phyloP scores from a whole-genome alignment of 2,797 vertebrate genomes.

The Microctenopoma steveboyesi region DNA sequence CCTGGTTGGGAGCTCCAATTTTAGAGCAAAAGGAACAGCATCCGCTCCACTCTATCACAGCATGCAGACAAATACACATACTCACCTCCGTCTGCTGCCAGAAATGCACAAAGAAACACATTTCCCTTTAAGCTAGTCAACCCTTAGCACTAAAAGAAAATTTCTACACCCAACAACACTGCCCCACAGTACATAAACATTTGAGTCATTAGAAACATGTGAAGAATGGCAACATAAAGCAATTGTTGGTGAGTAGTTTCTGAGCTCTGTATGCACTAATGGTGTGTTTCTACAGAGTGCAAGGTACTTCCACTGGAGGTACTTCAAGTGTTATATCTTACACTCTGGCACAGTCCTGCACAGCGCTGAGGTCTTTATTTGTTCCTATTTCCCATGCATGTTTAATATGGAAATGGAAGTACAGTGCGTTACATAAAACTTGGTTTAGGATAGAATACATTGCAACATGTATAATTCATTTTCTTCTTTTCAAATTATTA shows the following conservation, averaged over 20 bases:
- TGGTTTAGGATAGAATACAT: background rate
- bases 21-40: slow-evolving; percentile 49
- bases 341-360: background rate
- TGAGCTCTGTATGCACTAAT: too few relatives aligned
- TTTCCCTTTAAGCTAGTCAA: slow-evolving; percentile 42
- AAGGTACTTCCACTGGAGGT: too few relatives aligned
- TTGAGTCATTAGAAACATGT: too few relatives aligned
- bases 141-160: slow-evolving; percentile 10
- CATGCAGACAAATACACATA: slow-evolving; percentile 35
- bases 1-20: slow-evolving; percentile 49
- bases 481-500: too few relatives aligned
- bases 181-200: too few relatives aligned
- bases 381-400: background rate
- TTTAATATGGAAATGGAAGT: background rate
- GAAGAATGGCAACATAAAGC: too few relatives aligned
- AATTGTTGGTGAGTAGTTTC: too few relatives aligned
- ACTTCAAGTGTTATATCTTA: too few relatives aligned
- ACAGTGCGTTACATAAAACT: background rate
- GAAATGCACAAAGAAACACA: slow-evolving; percentile 45
- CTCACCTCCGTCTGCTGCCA: slow-evolving; percentile 31
- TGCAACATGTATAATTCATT: background rate
- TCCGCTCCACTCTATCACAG: slow-evolving; percentile 27
- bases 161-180: slow-evolving; percentile 14
- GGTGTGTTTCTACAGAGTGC: too few relatives aligned
- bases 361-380: background rate